Evolutionary conservation across 2,113 vertebrate species (phyloP).

Genomic region (Vombatus ursinus): DNA sequence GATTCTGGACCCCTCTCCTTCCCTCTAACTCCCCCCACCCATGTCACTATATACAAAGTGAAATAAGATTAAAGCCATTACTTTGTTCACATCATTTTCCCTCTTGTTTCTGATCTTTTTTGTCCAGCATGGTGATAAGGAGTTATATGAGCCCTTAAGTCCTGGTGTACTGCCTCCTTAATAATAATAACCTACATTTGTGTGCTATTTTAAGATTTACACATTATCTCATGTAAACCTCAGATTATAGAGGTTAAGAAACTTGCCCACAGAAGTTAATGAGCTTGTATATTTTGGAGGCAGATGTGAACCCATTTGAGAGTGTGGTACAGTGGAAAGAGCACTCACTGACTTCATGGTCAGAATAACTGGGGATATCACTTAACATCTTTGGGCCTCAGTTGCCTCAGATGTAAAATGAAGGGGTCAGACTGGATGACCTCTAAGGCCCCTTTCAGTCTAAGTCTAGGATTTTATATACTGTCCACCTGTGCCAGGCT

Average conservation of each 20-base stretch:
- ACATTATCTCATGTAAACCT: neutral
- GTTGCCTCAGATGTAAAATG: neutral
- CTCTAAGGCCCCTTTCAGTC: neutral
- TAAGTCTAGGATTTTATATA: neutral
- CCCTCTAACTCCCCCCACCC: too few relatives aligned
- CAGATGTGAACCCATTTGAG: neutral
- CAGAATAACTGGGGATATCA: neutral
- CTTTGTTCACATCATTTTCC: neutral
- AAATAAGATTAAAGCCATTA: neutral
- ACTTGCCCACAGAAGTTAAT: neutral
- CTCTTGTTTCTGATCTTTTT: neutral
- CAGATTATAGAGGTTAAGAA: neutral
- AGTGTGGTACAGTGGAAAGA: neutral
- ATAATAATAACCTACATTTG: neutral
- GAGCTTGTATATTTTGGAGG: neutral
- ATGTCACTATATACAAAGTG: neutral
- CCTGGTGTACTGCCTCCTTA: neutral
- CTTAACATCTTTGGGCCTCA: neutral
- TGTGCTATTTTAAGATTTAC: neutral
- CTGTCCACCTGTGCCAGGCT: neutral
- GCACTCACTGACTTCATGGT: neutral
- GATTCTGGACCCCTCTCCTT: conserved; percentile 9
- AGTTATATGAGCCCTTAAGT: neutral
- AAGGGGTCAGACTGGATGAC: neutral
- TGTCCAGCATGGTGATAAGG: neutral